phyloP scores from a whole-genome alignment of 2,888 invertebrate genomes.

The Scaptomyza caliginosa region DNA sequence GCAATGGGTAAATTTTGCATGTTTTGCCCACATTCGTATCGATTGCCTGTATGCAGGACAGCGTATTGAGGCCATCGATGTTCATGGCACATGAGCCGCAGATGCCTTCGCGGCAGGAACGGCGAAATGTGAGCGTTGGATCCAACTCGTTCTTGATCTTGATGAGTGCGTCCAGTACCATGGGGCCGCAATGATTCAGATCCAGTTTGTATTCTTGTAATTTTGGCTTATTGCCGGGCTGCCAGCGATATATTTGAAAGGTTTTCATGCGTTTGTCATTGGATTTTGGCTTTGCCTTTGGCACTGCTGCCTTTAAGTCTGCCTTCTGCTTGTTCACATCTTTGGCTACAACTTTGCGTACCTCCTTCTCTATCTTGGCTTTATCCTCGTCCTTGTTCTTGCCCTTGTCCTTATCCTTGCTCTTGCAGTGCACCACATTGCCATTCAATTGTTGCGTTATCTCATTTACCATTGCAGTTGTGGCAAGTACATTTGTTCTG shows the following conservation, averaged over 20 bases:
- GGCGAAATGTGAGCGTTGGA: slow-evolving; percentile 95
- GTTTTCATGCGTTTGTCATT: slow-evolving; percentile 86
- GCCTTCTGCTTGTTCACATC: background rate
- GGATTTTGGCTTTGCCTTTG: slow-evolving; percentile 3
- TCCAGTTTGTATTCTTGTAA: slow-evolving; percentile 88
- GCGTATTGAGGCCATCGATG: slow-evolving; percentile 95
- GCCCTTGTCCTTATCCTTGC: background rate
- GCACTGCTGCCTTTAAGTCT: background rate
- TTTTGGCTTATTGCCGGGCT: slow-evolving; percentile 92
- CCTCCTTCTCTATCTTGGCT: background rate
- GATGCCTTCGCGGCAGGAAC: slow-evolving; percentile 98
- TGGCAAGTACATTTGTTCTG: background rate
- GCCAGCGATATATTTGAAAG: slow-evolving; percentile 93
- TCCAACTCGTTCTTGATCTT: slow-evolving; percentile 98
- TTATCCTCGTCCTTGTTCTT: background rate
- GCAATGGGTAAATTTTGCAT: slow-evolving; percentile 95
- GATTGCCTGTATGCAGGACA: slow-evolving; percentile 94
- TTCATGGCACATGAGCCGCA: slow-evolving; percentile 99
- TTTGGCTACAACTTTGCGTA: background rate
- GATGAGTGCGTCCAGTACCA: slow-evolving; percentile 97
- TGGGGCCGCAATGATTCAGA: slow-evolving; percentile 94
- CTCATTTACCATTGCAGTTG: background rate
- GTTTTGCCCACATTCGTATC: slow-evolving; percentile 88
- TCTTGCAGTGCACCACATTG: background rate
- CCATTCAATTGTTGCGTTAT: background rate